Percentiles rank a stretch among this genome's conserved stretches.
phyloP scores from a whole-genome alignment of 2,113 vertebrate genomes.

The Megatriorchis doriae region DNA sequence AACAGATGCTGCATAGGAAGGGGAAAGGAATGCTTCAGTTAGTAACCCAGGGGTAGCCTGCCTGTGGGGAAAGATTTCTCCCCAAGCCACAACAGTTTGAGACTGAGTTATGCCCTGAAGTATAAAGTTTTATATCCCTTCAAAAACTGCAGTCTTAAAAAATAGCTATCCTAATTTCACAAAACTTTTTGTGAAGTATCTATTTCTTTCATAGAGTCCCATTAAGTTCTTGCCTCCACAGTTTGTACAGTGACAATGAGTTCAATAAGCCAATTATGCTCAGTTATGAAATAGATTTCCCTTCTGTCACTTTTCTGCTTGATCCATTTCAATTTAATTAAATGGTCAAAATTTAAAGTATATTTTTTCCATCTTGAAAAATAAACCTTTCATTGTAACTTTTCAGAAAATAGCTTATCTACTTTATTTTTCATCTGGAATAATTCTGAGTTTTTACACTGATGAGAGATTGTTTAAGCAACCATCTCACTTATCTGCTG shows the following conservation, averaged over 20 bases:
- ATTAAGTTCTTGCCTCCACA: neutral
- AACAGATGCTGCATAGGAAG: neutral
- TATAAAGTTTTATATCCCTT: neutral
- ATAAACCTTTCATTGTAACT: neutral
- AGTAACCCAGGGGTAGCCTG: neutral
- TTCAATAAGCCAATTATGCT: neutral
- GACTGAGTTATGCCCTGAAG: neutral
- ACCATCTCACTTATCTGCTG: neutral
- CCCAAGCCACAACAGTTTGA: neutral
- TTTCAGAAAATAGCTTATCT: neutral
- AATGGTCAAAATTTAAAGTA: neutral
- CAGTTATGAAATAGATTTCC: neutral
- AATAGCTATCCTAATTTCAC: neutral
- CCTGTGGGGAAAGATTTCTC: neutral
- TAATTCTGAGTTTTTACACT: neutral
- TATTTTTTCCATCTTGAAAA: neutral
- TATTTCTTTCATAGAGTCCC: neutral
- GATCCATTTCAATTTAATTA: neutral
- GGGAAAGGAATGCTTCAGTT: neutral
- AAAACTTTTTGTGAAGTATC: neutral
- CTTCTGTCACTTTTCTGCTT: neutral
- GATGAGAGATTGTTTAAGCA: neutral
- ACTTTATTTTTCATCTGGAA: neutral
- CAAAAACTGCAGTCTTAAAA: neutral
- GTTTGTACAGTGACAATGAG: neutral